These are phyloP conservation scores for Catocala fraxini DNA, from an alignment of 2,888 invertebrate genomes.

Conservation along the genomic window DNA sequence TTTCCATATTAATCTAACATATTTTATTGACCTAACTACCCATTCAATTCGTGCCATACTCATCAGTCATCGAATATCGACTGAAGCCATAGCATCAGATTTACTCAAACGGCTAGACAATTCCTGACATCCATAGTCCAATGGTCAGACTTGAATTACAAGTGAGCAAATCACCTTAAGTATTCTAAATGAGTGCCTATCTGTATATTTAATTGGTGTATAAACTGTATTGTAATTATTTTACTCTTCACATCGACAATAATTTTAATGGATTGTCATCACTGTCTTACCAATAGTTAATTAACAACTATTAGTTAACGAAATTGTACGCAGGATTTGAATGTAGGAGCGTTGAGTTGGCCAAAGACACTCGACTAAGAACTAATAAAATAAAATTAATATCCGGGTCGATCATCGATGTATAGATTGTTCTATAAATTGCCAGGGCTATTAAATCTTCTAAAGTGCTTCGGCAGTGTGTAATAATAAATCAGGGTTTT, in stretches of 20 bases:
- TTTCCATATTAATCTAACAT: no score
- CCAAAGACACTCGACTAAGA: neutral
- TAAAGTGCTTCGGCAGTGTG: no score
- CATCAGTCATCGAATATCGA: no score
- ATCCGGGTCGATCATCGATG: no score
- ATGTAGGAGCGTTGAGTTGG: neutral
- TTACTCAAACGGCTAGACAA: no score
- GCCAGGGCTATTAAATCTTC: no score
- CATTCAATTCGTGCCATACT: no score
- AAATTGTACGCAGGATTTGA: neutral
- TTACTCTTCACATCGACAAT: slow-evolving; percentile 21
- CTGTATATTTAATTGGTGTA: slow-evolving; percentile 43
- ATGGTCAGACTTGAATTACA: neutral
- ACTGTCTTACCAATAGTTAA: neutral
- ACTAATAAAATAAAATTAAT: no score
- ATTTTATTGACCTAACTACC: no score
- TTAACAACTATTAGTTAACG: neutral
- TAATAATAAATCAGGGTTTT: no score
- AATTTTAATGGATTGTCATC: slow-evolving; percentile 13
- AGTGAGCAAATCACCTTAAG: slow-evolving; percentile 15
- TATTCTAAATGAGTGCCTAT: slow-evolving; percentile 56
- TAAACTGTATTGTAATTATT: slow-evolving; percentile 25
- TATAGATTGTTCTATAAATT: no score
- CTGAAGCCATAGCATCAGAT: no score
- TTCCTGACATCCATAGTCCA: neutral